Evolutionary conservation across 2,888 invertebrate genomes (phyloP), one percentile per base, ranked within the genome.

Genomic region (Drosophila robusta): DNA sequence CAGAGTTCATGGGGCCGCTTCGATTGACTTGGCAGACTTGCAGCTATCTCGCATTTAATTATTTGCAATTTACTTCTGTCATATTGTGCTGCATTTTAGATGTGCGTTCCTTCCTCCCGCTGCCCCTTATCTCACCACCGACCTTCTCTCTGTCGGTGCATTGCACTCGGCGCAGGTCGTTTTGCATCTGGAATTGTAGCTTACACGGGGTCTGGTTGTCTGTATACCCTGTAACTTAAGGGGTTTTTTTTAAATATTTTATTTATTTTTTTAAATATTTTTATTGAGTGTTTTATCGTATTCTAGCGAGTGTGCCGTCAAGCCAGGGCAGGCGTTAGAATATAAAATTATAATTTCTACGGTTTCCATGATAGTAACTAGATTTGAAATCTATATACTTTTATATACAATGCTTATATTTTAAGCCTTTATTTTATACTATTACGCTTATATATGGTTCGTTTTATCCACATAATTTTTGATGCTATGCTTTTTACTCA

Each of bases 11-110:
- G 44, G 34, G 54, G 12, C 54, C 14, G 54, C 32, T 57, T 69
- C 63, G 76, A 69, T 68, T 70, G 73, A 74, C 50, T 56, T 46
- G 42, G 51, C 39, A 16, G 58, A 45, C 38, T 61, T 52, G 52
- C 45, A 29, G 22, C 34, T 34, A 32, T 41, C 29, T 45, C 54
- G 38, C 49, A 57, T 78, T 85, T 86, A 85, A 88, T 88, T 86
- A 69, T 73, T 78, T 64, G 67, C 84, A 80, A 88, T 87, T 81
- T 70, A 67, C 49, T 52, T 54, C 49, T 52, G 66, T 68, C 60
- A 46, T 58, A 66, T 70, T 73, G 62, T 63, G 50, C 49, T 70
- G 81, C 24, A 61, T 34, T 45, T 62, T 56, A 16, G 38, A 52
- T 32, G 36, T n/a, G 14, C 32, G 11, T 14, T 9, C 29, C 4